Evolutionary conservation across 1,140 invertebrate species (phyloP), one percentile per base, ranked within the genome.

Genomic region (Portunus trituberculatus): DNA sequence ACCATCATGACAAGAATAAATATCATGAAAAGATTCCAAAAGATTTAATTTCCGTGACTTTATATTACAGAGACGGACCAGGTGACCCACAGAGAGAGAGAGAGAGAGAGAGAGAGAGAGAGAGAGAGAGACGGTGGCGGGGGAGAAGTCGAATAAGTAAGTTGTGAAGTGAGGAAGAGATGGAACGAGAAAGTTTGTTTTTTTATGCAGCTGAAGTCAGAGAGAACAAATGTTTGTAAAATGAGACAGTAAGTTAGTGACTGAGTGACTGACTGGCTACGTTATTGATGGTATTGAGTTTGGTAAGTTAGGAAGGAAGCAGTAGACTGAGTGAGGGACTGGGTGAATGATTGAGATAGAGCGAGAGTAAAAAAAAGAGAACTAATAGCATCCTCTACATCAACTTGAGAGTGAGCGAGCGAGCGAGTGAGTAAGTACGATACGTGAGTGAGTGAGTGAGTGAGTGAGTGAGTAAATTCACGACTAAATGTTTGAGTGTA

Each of bases 41-140:
- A 89, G 46, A 29, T n/a, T 45, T 25, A 39, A 89, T 89, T 8
- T 45, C 87, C 10, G 31, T n/a, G 14, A 89, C 39, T 28, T 45
- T 10, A 32, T 46, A 48, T 39, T 45, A 89, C 25, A 89, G 87
- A 16, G 87, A 39, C 10, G 87, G 87, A 89, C 39, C 32, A 32
- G 25, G 28, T 25, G 86, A 88, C 45, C 45, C 6, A 76, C 0
- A 8, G 6, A 76, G 67, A 76, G 67, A 76, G 45, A 88, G 31
- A 45, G 86, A 88, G 45, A 88, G 86, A 88, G 87, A 88, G 87
- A 88, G 87, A 88, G 87, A 88, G 32, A 88, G 87, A 45, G 87
- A 88, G 14, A 90, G 32, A 45, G 29, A 52, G 32, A 52, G 48
- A 52, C 28, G 20, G 48, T 28, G 32, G 28, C 25, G 46, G 48